A percentile compares a stretch with the other conserved stretches of the same genome.
Evolutionary conservation across 2,888 invertebrate species (phyloP).

Genomic region (Nycteola revayana): DNA sequence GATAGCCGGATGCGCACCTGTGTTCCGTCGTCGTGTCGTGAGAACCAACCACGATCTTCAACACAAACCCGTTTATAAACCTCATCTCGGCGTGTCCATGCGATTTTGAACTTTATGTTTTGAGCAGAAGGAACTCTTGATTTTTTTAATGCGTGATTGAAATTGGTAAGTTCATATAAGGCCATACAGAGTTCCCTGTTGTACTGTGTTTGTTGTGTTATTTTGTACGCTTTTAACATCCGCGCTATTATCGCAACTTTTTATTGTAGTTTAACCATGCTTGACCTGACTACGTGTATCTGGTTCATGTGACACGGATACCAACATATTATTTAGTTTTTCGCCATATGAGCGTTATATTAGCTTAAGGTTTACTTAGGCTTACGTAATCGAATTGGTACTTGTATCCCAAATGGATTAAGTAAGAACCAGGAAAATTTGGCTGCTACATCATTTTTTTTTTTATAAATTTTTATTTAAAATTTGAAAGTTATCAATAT

Average conservation of each 20-base stretch:
- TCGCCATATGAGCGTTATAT: no score
- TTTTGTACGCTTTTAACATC: conserved; percentile 76
- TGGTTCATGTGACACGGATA: no score
- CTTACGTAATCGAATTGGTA: no score
- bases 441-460: no score
- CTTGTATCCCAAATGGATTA: no score
- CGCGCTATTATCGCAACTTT: conserved; percentile 72
- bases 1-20: conserved; percentile 80
- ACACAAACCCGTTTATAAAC: conserved; percentile 30
- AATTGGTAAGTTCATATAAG: conserved; percentile 42
- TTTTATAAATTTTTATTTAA: no score
- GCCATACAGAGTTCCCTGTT: conserved; percentile 55
- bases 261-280: conserved; percentile 54
- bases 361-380: no score
- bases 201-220: conserved; percentile 68
- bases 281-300: conserved; percentile 7
- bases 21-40: conserved; percentile 56
- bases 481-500: no score
- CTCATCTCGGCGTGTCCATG: conserved; percentile 20
- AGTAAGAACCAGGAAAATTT: no score
- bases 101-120: conserved; percentile 24
- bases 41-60: conserved; percentile 63
- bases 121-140: conserved; percentile 13
- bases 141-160: conserved; percentile 13
- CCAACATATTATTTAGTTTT: no score